Percentiles rank a stretch among this genome's conserved stretches.
phyloP scores from a whole-genome alignment of 2,113 vertebrate species.

The Patagioenas fasciata region DNA sequence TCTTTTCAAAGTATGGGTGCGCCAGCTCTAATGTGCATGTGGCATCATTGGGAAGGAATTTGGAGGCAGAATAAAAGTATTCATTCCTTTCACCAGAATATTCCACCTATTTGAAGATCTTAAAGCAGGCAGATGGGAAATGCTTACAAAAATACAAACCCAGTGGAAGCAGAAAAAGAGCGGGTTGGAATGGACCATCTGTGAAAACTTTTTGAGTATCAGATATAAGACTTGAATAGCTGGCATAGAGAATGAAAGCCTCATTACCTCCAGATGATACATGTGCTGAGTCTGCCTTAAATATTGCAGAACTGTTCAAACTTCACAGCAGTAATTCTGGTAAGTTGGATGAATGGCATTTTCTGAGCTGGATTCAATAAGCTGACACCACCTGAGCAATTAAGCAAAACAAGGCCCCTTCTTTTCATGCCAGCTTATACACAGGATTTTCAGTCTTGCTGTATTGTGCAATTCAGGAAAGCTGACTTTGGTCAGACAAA shows the following conservation, averaged over 20 bases:
- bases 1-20: constrained; percentile 24
- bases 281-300: constrained; percentile 27
- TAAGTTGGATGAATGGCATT: neutral
- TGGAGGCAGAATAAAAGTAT: constrained; percentile 29
- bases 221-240: constrained; percentile 26
- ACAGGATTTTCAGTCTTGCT: neutral
- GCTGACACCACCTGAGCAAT: neutral
- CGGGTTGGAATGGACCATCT: constrained; percentile 53
- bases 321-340: neutral
- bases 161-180: constrained; percentile 31
- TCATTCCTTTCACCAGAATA: constrained; percentile 34
- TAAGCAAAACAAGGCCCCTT: neutral
- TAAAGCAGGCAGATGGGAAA: constrained; percentile 39
- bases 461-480: neutral
- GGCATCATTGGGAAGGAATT: constrained; percentile 46
- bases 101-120: constrained; percentile 53
- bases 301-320: neutral
- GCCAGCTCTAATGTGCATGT: constrained; percentile 25
- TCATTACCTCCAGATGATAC: constrained; percentile 65
- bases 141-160: constrained; percentile 15
- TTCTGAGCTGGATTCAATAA: neutral
- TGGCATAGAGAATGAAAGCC: constrained; percentile 29
- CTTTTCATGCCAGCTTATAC: neutral
- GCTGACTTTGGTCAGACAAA: neutral
- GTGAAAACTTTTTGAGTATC: constrained; percentile 37